Evolutionary conservation across 2,888 invertebrate genomes (phyloP).

Genomic region (Eupithecia centaureata): DNA sequence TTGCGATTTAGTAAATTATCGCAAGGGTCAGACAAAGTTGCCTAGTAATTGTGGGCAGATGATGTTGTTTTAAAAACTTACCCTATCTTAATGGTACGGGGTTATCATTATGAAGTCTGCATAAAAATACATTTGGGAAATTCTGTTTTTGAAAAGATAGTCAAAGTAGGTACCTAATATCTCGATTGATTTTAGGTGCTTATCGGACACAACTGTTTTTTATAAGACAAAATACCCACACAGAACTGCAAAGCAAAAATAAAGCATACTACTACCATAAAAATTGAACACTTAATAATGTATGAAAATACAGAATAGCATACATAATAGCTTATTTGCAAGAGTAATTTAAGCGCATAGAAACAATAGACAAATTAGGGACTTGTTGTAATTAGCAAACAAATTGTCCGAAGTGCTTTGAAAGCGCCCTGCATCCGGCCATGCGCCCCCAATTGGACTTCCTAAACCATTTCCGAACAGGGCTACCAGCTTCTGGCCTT

Average conservation of each 20-base stretch:
- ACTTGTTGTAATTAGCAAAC: conserved; percentile 59
- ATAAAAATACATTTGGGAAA: conserved; percentile 1
- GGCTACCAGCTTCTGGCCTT: conserved; percentile 26
- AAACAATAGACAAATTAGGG: conserved; percentile 34
- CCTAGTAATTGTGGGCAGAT: conserved; percentile 20
- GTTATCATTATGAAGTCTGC: conserved; percentile 5
- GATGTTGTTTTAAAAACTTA: conserved; percentile 14
- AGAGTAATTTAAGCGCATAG: conserved; percentile 29
- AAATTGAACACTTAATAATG: no score
- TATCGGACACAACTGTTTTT: no score
- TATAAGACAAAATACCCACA: no score
- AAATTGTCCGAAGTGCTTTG: conserved; percentile 73
- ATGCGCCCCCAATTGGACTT: conserved; percentile 82
- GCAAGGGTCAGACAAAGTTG: conserved; percentile 25
- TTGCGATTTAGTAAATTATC: conserved; percentile 11
- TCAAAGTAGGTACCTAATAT: conserved; percentile 3
- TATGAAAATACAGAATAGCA: no score
- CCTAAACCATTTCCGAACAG: conserved; percentile 78
- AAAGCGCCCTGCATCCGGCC: conserved; percentile 77
- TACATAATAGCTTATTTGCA: conserved; percentile 20
- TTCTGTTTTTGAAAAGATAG: conserved; percentile 4
- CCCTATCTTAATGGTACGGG: conserved; percentile 1
- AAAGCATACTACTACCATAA: no score
- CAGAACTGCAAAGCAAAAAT: no score
- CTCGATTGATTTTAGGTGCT: conserved; percentile 35